Evolutionary conservation across 2,113 vertebrate species (phyloP).

Genomic region (Ornithorhynchus anatinus): DNA sequence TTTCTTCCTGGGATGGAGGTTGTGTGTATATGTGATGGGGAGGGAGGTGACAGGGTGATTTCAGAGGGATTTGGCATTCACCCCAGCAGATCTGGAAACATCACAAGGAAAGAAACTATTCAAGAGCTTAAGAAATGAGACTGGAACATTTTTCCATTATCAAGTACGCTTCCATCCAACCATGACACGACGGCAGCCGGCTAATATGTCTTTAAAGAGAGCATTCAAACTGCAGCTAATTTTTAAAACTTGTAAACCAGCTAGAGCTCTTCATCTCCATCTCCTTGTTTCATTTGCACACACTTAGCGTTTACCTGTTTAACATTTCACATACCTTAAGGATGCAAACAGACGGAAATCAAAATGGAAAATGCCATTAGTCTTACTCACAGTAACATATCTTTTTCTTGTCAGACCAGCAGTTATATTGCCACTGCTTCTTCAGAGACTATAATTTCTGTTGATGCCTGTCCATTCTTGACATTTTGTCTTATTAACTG

Average conservation of each 20-base stretch:
- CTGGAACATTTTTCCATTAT: neutral
- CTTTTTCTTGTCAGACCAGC: slow-evolving; percentile 27
- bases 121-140: neutral
- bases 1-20: too few relatives aligned
- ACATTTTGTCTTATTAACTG: slow-evolving; percentile 56
- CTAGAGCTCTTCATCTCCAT: neutral
- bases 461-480: slow-evolving; percentile 29
- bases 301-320: neutral
- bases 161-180: neutral
- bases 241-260: neutral
- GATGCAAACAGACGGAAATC: slow-evolving; percentile 23
- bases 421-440: slow-evolving; percentile 17
- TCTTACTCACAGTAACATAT: slow-evolving; percentile 15
- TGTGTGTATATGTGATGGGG: neutral
- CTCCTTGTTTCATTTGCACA: neutral
- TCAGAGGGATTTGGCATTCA: neutral
- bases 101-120: neutral
- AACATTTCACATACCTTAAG: slow-evolving; percentile 26
- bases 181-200: too few relatives aligned
- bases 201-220: neutral
- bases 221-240: neutral
- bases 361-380: slow-evolving; percentile 1
- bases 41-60: neutral
- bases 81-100: neutral
- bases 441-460: slow-evolving; percentile 22